These are phyloP conservation scores for Cercopithecus mitis DNA, from an alignment of 2,797 vertebrate genomes.

Conservation along the genomic window DNA sequence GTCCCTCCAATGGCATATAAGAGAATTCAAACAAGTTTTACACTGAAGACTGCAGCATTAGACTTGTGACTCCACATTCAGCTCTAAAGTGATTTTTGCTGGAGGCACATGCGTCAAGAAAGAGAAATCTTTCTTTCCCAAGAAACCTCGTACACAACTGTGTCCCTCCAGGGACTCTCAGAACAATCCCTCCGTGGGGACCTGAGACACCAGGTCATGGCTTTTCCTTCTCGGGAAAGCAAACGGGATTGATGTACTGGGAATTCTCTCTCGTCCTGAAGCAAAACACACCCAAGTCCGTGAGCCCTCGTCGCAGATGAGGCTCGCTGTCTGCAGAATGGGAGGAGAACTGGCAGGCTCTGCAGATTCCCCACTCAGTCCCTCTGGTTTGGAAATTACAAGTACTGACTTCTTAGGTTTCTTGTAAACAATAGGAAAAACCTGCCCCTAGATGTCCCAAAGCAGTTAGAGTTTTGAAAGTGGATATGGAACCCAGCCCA, in stretches of 20 bases:
- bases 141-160: not conserved
- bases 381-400: not conserved
- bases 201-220: not conserved
- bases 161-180: not conserved
- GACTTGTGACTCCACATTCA: not conserved
- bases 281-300: not conserved
- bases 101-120: not conserved
- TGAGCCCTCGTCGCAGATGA: not conserved
- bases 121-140: not conserved
- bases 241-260: not conserved
- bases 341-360: too few relatives aligned
- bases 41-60: fast-evolving
- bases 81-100: not conserved
- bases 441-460: not conserved
- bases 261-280: not conserved
- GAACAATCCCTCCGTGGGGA: not conserved
- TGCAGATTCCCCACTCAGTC: not conserved
- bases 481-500: fast-evolving
- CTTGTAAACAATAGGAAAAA: not conserved
- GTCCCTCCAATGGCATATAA: fast-evolving
- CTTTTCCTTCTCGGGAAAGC: not conserved
- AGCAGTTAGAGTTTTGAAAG: not conserved
- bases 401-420: not conserved
- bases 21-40: not conserved
- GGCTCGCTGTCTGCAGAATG: not conserved